Evolutionary conservation across 2,888 invertebrate species (phyloP), one percentile per base, ranked within the genome.

Genomic region (Melangyna quadrimaculata): DNA sequence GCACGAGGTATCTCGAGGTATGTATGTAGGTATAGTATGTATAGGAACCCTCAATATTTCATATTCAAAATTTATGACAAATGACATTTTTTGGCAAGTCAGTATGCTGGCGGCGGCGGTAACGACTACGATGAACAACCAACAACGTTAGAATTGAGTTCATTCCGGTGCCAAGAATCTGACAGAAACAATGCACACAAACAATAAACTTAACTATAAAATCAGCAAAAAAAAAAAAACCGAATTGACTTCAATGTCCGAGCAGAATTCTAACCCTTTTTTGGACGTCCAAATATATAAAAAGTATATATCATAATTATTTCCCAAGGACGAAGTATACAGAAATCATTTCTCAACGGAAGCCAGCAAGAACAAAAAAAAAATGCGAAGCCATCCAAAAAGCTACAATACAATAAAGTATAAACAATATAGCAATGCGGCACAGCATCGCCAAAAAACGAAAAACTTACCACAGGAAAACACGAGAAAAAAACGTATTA

Each of bases 71-170:
- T n/a, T n/a, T 86, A 77, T 81, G 86, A 86, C 86, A 86, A 86
- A 86, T 86, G 86, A 73, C 78, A 78, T 65, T 81, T 86, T 81
- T 81, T 81, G 73, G 86, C 86, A 86, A 86, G 86, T 86, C 86
- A 86, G 29, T 45, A 81, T 51, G 63, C 73, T 78, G 86, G 73
- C 84, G 71, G 71, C 80, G 14, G 6, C 19, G 72, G 67, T 75
- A 48, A 65, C 74, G 40, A 70, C 77, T 48, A 73, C 77, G 63
- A 45, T 37, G 29, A 27, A 51, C 63, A 53, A 63, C 12, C 40
- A 57, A 43, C 78, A 45, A 67, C 35, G 17, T 24, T 70, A 17
- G 29, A 57, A 57, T 59, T 45, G 63, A 71, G 45, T 73, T 72
- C 61, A 86, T 61, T 73, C 55, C 77, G 73, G 51, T 81, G 86